These are phyloP conservation scores for Phrynocephalus vlangalii DNA, from an alignment of 2,797 vertebrate species.

Conservation along the genomic window DNA sequence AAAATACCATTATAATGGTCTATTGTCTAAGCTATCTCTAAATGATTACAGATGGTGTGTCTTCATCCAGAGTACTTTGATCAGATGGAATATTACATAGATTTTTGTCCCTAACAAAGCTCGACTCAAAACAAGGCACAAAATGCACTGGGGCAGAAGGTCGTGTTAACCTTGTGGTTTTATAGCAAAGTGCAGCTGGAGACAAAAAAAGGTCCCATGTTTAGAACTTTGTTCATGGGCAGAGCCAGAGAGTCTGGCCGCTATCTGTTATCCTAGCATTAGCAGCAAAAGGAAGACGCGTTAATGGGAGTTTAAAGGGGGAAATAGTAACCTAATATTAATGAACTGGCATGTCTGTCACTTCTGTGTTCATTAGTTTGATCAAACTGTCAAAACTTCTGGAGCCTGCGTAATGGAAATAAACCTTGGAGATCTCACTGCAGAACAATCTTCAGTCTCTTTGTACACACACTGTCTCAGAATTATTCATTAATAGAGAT, in stretches of 20 bases:
- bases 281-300: conserved; percentile 74
- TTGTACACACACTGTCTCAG: conserved; percentile 14
- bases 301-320: conserved; percentile 78
- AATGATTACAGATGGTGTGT: conserved; percentile 81
- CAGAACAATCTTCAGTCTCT: conserved; percentile 53
- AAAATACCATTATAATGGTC: conserved; percentile 75
- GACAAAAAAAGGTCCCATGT: conserved; percentile 79
- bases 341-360: conserved; percentile 74
- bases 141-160: conserved; percentile 78
- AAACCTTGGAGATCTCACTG: conserved; percentile 61
- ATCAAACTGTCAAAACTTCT: conserved; percentile 78
- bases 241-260: conserved; percentile 93
- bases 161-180: conserved; percentile 90
- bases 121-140: conserved; percentile 67
- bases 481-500: not conserved
- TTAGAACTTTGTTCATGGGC: conserved; percentile 82
- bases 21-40: conserved; percentile 82
- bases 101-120: conserved; percentile 79
- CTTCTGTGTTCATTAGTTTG: conserved; percentile 76
- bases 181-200: conserved; percentile 81
- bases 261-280: conserved; percentile 81
- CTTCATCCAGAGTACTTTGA: conserved; percentile 79
- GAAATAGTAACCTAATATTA: conserved; percentile 81
- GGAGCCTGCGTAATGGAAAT: conserved; percentile 74
- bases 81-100: conserved; percentile 83